Evolutionary conservation across 2,113 vertebrate genomes (phyloP).

Genomic region (Cyanoliseus patagonus): DNA sequence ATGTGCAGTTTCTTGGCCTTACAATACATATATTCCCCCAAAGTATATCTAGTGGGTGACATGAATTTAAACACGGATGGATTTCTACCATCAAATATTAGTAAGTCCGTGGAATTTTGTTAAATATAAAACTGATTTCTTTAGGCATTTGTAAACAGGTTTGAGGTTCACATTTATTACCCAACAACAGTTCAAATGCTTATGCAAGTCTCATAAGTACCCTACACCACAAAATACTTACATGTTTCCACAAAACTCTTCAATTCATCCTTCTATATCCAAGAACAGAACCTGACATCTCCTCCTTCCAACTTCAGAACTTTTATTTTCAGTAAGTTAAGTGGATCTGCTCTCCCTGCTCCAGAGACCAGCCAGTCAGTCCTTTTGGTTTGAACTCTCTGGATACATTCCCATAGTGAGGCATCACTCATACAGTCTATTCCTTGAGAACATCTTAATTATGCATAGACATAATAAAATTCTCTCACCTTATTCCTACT

Average conservation of each 20-base stretch:
- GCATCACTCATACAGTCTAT: background rate
- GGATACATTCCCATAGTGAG: background rate
- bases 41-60: background rate
- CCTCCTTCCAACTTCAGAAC: background rate
- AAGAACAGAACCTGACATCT: background rate
- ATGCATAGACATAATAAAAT: background rate
- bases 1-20: background rate
- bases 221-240: background rate
- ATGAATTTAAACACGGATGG: background rate
- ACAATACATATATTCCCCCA: background rate
- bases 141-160: background rate
- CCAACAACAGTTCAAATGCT: background rate
- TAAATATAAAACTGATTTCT: background rate
- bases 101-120: background rate
- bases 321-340: background rate
- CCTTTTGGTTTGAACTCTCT: background rate
- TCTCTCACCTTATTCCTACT: background rate
- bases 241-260: background rate
- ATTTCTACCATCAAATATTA: constrained; percentile 16
- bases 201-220: background rate
- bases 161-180: background rate
- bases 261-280: background rate
- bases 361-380: background rate
- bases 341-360: background rate
- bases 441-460: background rate